Conservation (phyloP, 2,113 vertebrate genomes). For the Prolemur simus region DNA sequence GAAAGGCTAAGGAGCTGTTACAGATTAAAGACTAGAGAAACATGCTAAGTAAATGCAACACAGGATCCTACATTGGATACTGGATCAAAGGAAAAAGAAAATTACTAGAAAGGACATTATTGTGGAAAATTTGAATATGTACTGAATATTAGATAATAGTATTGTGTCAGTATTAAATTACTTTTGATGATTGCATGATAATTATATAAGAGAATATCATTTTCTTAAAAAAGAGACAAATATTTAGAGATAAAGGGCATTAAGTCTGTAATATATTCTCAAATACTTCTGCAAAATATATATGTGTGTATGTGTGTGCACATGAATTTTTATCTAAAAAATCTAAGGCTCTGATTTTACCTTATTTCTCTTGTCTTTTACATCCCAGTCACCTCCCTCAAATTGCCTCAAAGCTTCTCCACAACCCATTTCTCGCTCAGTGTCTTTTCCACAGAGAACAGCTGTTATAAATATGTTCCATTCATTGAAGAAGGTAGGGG, state of each 20-base stretch:
- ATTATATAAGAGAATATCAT: background rate
- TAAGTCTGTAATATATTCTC: background rate
- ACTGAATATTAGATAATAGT: background rate
- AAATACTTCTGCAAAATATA: background rate
- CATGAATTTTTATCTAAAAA: background rate
- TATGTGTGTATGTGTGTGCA: background rate
- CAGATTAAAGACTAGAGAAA: background rate
- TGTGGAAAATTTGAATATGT: background rate
- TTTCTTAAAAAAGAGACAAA: slow-evolving; percentile 7
- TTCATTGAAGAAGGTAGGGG: background rate
- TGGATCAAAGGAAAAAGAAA: background rate
- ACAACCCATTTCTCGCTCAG: background rate
- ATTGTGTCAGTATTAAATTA: background rate
- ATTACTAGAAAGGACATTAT: background rate
- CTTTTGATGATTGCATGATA: background rate
- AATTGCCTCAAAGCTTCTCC: background rate
- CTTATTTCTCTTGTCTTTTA: slow-evolving; percentile 1
- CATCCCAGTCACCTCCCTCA: background rate
- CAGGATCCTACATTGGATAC: background rate
- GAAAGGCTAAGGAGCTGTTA: background rate
- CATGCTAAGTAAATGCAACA: background rate
- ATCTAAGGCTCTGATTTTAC: background rate
- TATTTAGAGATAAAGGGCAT: background rate
- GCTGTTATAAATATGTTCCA: background rate
- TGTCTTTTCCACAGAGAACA: background rate